Conservation (phyloP, 2,113 vertebrate species). For the Gobius niger region DNA sequence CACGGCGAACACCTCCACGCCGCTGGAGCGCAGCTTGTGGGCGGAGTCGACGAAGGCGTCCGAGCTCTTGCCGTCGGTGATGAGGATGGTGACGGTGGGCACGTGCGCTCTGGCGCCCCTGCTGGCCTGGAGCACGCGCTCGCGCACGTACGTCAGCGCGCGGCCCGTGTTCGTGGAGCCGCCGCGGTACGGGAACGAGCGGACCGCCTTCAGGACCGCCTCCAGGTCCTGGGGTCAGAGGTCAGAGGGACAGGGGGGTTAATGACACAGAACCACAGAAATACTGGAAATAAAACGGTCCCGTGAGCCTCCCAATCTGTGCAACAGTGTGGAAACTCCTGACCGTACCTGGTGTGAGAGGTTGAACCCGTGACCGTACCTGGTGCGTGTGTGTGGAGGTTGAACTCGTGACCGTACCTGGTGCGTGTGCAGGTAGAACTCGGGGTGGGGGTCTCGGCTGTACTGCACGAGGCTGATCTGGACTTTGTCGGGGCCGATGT, state of each 20-base stretch:
- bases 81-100: constrained; percentile 93
- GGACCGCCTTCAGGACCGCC: constrained; percentile 87
- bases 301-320: no score
- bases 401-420: constrained; percentile 33
- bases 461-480: constrained; percentile 98
- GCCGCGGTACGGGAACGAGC: constrained; percentile 93
- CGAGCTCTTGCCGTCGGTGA: constrained; percentile 98
- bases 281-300: no score
- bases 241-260: no score
- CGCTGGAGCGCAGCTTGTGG: constrained; percentile 82
- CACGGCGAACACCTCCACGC: constrained; percentile 97
- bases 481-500: constrained; percentile 88
- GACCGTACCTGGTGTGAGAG: no score
- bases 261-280: no score
- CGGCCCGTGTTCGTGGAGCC: constrained; percentile 97
- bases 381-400: background rate
- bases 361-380: background rate
- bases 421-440: constrained; percentile 91
- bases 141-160: constrained; percentile 95
- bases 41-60: constrained; percentile 94
- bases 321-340: no score
- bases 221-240: constrained; percentile 65
- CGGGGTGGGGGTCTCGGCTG: constrained; percentile 92
- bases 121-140: constrained; percentile 85
- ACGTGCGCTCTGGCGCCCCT: constrained; percentile 88